A percentile compares a stretch with the other conserved stretches of the same genome.
Conservation (phyloP, 2,797 vertebrate genomes). For the Poecilia picta region DNA sequence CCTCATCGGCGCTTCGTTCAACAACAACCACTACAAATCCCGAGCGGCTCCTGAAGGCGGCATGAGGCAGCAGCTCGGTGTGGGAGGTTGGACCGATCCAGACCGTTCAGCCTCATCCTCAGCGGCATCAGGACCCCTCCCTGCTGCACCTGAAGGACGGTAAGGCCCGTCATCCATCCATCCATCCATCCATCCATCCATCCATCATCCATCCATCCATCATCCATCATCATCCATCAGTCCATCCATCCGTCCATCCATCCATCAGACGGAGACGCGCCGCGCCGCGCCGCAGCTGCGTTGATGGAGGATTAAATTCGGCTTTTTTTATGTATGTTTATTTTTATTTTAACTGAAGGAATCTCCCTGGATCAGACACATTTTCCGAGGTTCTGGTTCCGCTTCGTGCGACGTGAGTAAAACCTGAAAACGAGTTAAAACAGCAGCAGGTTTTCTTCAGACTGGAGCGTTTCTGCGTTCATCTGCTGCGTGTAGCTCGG, state of each 20-base stretch:
- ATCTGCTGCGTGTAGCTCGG: background rate
- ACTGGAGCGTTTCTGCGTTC: background rate
- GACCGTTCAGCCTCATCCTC: constrained; percentile 47
- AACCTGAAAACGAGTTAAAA: background rate
- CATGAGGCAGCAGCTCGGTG: constrained; percentile 35
- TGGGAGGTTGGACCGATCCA: constrained; percentile 34
- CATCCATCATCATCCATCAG: too few relatives aligned
- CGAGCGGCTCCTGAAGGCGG: constrained; percentile 56
- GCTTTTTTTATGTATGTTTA: background rate
- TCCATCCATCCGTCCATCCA: too few relatives aligned
- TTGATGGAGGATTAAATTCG: background rate
- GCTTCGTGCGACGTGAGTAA: constrained; percentile 19
- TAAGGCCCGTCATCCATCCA: constrained; percentile 1
- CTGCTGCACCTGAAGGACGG: constrained; percentile 45
- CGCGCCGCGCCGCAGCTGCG: background rate
- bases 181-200: background rate
- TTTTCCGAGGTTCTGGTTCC: too few relatives aligned
- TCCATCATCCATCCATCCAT: background rate
- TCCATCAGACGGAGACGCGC: background rate
- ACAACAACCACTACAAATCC: background rate
- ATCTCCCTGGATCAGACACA: background rate
- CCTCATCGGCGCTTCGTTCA: background rate
- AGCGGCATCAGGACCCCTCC: constrained; percentile 45
- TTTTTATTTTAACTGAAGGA: background rate
- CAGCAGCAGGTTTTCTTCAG: background rate